Percentiles rank a stretch among this genome's conserved stretches.
These are phyloP conservation scores for Acronicta aceris DNA, from an alignment of 2,888 invertebrate genomes.

Conservation along the genomic window DNA sequence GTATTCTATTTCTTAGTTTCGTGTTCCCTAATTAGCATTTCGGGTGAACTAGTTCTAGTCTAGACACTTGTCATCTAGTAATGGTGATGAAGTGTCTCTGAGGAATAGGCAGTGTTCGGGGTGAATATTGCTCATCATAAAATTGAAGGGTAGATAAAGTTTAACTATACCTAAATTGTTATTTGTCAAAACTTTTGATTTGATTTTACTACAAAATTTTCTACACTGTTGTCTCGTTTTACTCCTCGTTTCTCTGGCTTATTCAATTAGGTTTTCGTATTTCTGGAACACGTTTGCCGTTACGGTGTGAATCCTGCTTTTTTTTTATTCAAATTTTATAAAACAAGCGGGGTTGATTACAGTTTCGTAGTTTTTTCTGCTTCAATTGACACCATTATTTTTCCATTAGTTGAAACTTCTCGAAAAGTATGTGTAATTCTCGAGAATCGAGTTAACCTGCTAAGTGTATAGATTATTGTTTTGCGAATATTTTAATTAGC, in stretches of 20 bases:
- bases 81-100: not conserved
- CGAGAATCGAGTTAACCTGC: not conserved
- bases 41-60: not conserved
- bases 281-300: slow-evolving; percentile 4
- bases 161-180: not conserved
- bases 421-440: not conserved
- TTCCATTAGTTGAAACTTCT: not conserved
- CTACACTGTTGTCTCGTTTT: slow-evolving; percentile 1
- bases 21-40: too few relatives aligned
- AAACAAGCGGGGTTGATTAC: not conserved
- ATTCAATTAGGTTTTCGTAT: slow-evolving; percentile 17
- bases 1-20: too few relatives aligned
- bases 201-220: not conserved
- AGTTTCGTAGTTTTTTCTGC: not conserved
- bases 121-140: not conserved
- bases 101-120: not conserved
- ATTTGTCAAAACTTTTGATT: not conserved
- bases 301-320: slow-evolving; percentile 3
- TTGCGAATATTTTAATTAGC: slow-evolving; percentile 16
- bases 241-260: not conserved
- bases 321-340: slow-evolving; percentile 7
- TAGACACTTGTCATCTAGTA: not conserved
- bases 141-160: not conserved
- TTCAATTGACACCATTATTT: not conserved
- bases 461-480: slow-evolving; percentile 5